Percentiles rank a stretch among this genome's conserved stretches.
Evolutionary conservation across 2,113 vertebrate species (phyloP).

Genomic region (Entelurus aequoreus): DNA sequence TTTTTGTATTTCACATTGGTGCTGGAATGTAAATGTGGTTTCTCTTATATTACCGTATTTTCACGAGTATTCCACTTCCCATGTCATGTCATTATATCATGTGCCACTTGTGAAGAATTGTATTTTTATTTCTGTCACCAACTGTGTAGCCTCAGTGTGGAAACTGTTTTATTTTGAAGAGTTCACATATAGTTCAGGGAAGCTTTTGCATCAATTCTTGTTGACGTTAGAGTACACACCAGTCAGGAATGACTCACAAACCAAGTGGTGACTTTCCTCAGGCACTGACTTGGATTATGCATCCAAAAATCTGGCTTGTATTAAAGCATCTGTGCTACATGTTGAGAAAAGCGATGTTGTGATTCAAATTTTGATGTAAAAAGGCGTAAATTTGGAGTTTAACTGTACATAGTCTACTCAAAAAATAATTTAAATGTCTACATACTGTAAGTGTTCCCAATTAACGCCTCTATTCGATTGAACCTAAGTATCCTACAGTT

Average conservation of each 20-base stretch:
- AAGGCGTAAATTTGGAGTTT: too few relatives aligned
- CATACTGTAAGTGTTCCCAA: too few relatives aligned
- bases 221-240: neutral
- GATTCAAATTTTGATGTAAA: neutral
- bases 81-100: constrained; percentile 17
- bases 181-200: too few relatives aligned
- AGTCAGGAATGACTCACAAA: constrained; percentile 6
- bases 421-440: too few relatives aligned
- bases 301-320: neutral
- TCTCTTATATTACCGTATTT: neutral
- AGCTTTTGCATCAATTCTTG: neutral
- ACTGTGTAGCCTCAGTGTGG: neutral
- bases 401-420: too few relatives aligned
- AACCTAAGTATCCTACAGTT: too few relatives aligned
- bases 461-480: too few relatives aligned
- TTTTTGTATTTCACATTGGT: constrained; percentile 13
- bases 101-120: constrained; percentile 7
- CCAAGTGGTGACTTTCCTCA: neutral
- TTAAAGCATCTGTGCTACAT: neutral
- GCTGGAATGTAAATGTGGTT: neutral
- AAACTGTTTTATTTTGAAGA: neutral
- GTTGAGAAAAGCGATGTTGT: neutral
- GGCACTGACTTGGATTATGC: neutral
- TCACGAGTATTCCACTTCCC: neutral
- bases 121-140: neutral